Evolutionary conservation across 2,888 invertebrate species (phyloP).

Genomic region (Mycogona germanica): DNA sequence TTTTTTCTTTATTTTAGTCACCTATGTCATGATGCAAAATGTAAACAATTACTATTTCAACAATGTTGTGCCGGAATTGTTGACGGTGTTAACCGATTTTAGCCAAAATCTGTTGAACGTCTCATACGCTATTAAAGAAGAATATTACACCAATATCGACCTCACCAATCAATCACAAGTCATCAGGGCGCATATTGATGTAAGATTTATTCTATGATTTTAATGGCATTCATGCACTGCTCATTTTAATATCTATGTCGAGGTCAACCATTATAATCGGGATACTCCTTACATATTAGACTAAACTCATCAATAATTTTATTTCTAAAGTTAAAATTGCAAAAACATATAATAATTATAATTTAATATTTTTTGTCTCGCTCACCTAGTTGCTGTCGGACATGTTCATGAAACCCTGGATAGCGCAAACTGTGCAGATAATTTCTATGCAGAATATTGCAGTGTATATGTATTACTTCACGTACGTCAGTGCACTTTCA

Average conservation of each 20-base stretch:
- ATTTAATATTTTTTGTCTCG: not conserved
- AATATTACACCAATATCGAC: conserved; percentile 12
- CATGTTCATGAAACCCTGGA: conserved; percentile 3
- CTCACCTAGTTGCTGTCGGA: conserved; percentile 4
- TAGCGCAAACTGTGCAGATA: not conserved
- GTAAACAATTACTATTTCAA: conserved; percentile 8
- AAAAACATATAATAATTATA: not conserved
- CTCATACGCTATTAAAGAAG: conserved; percentile 13
- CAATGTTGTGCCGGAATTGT: not conserved
- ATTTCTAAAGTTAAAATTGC: not conserved
- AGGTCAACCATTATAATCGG: too few relatives aligned
- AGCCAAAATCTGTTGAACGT: conserved; percentile 10
- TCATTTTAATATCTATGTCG: too few relatives aligned
- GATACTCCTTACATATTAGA: too few relatives aligned
- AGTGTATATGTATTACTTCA: conserved; percentile 10
- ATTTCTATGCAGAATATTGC: not conserved
- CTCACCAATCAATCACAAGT: not conserved
- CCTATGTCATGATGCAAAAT: not conserved
- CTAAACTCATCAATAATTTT: too few relatives aligned
- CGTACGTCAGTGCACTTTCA: not conserved
- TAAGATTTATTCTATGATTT: not conserved
- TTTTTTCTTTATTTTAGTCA: not conserved
- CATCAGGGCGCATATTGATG: conserved; percentile 9
- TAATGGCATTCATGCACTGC: too few relatives aligned
- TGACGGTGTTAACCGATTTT: not conserved